Percentiles rank a stretch among this genome's conserved stretches.
phyloP scores from a whole-genome alignment of 2,797 vertebrate species.

The Typhlichthys eigenmanni region DNA sequence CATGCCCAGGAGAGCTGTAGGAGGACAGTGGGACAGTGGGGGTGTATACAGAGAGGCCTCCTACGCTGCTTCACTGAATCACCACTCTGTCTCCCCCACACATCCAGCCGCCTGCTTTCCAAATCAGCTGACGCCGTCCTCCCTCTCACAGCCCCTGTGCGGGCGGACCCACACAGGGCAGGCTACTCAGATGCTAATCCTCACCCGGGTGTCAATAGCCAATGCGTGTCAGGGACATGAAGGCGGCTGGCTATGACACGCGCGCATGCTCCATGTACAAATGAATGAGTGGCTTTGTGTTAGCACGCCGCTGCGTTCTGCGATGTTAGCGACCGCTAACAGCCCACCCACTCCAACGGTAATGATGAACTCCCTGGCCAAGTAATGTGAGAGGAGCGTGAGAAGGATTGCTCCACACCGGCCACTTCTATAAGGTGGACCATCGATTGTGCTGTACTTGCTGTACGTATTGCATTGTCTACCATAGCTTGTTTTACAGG shows the following conservation, averaged over 20 bases:
- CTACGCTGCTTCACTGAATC: conserved; percentile 86
- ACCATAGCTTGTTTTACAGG: conserved; percentile 14
- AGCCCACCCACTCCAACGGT: too few relatives aligned
- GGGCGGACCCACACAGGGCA: conserved; percentile 52
- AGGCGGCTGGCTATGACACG: conserved; percentile 25
- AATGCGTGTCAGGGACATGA: conserved; percentile 49
- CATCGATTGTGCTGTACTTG: conserved; percentile 29
- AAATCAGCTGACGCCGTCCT: conserved; percentile 54
- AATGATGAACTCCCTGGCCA: background rate
- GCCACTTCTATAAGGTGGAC: conserved; percentile 18
- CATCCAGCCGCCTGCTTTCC: conserved; percentile 54
- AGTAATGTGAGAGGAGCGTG: conserved; percentile 22
- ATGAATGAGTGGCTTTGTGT: conserved; percentile 19
- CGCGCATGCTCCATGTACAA: conserved; percentile 27
- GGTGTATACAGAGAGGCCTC: conserved; percentile 75
- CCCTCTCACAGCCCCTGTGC: conserved; percentile 52
- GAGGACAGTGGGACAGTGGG: conserved; percentile 70
- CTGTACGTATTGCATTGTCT: conserved; percentile 15
- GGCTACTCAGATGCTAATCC: conserved; percentile 58
- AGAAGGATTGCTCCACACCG: conserved; percentile 21
- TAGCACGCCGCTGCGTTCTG: background rate
- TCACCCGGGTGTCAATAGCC: conserved; percentile 65
- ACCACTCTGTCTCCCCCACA: conserved; percentile 51
- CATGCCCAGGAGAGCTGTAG: conserved; percentile 66
- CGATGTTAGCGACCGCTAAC: background rate